phyloP scores from a whole-genome alignment of 2,888 invertebrate species.

The Argynnis bischoffii region DNA sequence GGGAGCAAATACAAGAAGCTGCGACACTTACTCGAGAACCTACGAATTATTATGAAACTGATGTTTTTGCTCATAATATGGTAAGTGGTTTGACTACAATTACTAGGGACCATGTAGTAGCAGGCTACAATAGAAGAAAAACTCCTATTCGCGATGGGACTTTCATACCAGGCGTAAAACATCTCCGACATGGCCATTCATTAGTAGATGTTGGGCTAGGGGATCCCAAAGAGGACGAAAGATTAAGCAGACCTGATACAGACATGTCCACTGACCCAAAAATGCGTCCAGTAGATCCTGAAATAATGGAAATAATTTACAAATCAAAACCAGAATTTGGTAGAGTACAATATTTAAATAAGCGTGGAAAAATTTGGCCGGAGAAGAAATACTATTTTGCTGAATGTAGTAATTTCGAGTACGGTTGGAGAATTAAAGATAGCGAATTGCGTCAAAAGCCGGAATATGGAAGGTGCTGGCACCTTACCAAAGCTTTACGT shows the following conservation, averaged over 20 bases:
- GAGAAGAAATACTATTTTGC: slow-evolving; percentile 58
- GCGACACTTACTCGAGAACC: slow-evolving; percentile 54
- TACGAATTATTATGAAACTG: slow-evolving; percentile 54
- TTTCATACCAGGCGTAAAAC: slow-evolving; percentile 49
- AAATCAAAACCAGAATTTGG: slow-evolving; percentile 53
- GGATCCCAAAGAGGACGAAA: slow-evolving; percentile 52
- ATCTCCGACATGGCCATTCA: slow-evolving; percentile 51
- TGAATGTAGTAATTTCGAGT: slow-evolving; percentile 51
- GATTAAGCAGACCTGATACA: slow-evolving; percentile 48
- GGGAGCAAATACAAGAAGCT: slow-evolving; percentile 50
- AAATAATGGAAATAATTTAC: slow-evolving; percentile 48
- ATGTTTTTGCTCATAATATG: slow-evolving; percentile 56
- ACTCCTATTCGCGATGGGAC: slow-evolving; percentile 49
- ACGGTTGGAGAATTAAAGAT: slow-evolving; percentile 59
- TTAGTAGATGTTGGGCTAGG: slow-evolving; percentile 54
- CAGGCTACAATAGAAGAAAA: slow-evolving; percentile 49
- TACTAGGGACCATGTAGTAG: slow-evolving; percentile 51
- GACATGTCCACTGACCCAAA: slow-evolving; percentile 51
- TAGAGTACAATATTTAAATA: slow-evolving; percentile 48
- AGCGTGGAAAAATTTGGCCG: slow-evolving; percentile 47
- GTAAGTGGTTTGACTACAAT: slow-evolving; percentile 52
- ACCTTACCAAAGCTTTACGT: slow-evolving; percentile 49
- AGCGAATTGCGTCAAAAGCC: slow-evolving; percentile 45
- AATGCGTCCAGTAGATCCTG: slow-evolving; percentile 56
- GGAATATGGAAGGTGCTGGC: slow-evolving; percentile 51